Evolutionary conservation across 2,113 vertebrate species (phyloP), one percentile per base, ranked within the genome.

Genomic region (Ptychochromis oligacanthus): DNA sequence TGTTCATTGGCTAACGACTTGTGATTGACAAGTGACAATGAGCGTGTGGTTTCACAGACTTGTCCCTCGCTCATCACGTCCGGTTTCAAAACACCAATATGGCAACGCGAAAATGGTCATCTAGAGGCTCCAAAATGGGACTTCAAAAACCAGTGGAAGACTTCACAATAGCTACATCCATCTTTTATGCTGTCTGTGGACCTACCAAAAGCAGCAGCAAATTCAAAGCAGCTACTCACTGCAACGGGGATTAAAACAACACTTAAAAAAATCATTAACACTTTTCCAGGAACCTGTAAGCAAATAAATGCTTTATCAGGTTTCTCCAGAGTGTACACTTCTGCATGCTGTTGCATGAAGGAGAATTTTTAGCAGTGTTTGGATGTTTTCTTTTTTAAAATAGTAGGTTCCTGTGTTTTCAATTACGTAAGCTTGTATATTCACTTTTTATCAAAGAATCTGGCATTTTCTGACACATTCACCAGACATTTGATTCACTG

Each of bases 1-100:
- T 67, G 62, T 2, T 46, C 62, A 46, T 24, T 4, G 14, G 13
- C 62, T 2, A 22, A 9, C 0, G n/a, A 67, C 4, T 43, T 67
- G 8, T 67, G 38, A 46, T 17, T 43, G 38, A 43, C 6, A 22
- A 1, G 5, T 46, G 14, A 46, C 38, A 46, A 46, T 46, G n/a
- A 17, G 36, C 1, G 0, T 1, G 24, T 46, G 10, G 26, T 67
- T 67, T 67, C 64, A 65, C 38, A 65, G 22, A 43, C 38, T 40
- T 43, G 28, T n/a, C 5, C 62, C 22, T 65, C 38, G 7, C 2
- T 65, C 38, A 24, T n/a, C 14, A 43, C 62, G 43, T 46, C 14
- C 38, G 15, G n/a, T 67, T 67, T 46, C 38, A 67, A 38, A 67
- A 67, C 62, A 46, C 2, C 9, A 65, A 43, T n/a, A n/a, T n/a